phyloP scores from a whole-genome alignment of 2,888 invertebrate genomes.

The Trisateles emortualis region DNA sequence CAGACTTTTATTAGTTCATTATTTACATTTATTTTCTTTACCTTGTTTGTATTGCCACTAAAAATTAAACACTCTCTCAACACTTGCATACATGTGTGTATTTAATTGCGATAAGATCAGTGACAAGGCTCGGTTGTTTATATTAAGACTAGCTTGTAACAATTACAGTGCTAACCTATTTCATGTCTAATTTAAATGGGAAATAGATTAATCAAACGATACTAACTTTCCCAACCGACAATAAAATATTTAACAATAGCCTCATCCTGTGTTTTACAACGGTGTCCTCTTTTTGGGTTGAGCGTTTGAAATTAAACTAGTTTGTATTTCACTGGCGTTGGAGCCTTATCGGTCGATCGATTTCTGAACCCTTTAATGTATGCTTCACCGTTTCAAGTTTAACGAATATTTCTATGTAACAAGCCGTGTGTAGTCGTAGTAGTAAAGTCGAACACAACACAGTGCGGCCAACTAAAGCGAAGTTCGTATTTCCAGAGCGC shows the following conservation, averaged over 20 bases:
- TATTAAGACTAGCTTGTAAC: constrained; percentile 70
- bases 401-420: constrained; percentile 63
- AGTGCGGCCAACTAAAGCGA: constrained; percentile 63
- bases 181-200: constrained; percentile 79
- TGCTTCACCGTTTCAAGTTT: constrained; percentile 72
- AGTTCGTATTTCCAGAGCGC: constrained; percentile 70
- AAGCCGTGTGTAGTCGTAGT: constrained; percentile 50
- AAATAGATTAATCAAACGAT: constrained; percentile 82
- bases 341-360: constrained; percentile 78
- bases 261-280: constrained; percentile 76
- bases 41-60: constrained; percentile 13
- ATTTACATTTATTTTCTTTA: constrained; percentile 11
- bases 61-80: constrained; percentile 22
- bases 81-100: constrained; percentile 16
- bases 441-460: constrained; percentile 56
- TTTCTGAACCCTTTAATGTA: constrained; percentile 81
- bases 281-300: constrained; percentile 71
- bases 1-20: constrained; percentile 1
- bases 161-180: constrained; percentile 73
- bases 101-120: constrained; percentile 31
- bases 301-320: constrained; percentile 76
- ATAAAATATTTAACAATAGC: constrained; percentile 81
- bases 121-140: constrained; percentile 63
- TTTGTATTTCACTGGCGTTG: constrained; percentile 76
- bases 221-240: constrained; percentile 73